A percentile compares a stretch with the other conserved stretches of the same genome.
Conservation (phyloP, 1,140 invertebrate species). For the Halyomorpha halys region DNA sequence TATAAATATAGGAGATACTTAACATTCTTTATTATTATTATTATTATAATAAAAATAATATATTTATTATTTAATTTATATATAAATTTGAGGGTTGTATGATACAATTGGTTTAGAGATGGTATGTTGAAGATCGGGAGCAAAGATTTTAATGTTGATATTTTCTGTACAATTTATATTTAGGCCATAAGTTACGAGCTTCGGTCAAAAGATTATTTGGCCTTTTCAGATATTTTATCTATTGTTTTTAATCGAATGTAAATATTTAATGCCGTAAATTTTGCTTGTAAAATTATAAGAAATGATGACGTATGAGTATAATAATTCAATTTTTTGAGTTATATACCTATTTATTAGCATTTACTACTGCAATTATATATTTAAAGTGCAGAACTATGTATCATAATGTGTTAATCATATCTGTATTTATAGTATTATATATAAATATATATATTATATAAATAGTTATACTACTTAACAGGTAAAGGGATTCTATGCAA, state of each 20-base stretch:
- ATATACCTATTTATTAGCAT: slow-evolving; percentile 11
- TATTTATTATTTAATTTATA: slow-evolving; percentile 19
- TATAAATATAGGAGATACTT: slow-evolving; percentile 13
- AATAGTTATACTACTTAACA: slow-evolving; percentile 5
- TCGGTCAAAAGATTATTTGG: slow-evolving; percentile 9
- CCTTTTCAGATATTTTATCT: slow-evolving; percentile 17
- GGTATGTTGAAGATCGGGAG: slow-evolving; percentile 15
- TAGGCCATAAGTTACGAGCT: slow-evolving; percentile 19
- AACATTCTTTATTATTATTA: background rate
- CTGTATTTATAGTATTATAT: slow-evolving; percentile 18
- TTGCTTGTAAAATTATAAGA: slow-evolving; percentile 18
- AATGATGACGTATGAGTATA: slow-evolving; percentile 5
- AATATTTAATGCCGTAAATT: slow-evolving; percentile 17
- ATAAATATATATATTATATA: slow-evolving; percentile 6
- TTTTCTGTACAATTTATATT: slow-evolving; percentile 17
- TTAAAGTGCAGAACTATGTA: slow-evolving; percentile 13
- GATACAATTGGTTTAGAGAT: slow-evolving; percentile 14
- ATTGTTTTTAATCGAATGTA: slow-evolving; percentile 17
- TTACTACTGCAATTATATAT: slow-evolving; percentile 12
- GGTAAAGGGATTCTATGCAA: slow-evolving; percentile 8
- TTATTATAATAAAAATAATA: slow-evolving; percentile 18
- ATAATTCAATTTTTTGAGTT: slow-evolving; percentile 10
- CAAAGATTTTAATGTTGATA: slow-evolving; percentile 14
- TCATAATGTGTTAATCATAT: slow-evolving; percentile 17
- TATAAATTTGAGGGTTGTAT: slow-evolving; percentile 7